phyloP scores from a whole-genome alignment of 2,888 invertebrate genomes.

The Harmothoe impar region DNA sequence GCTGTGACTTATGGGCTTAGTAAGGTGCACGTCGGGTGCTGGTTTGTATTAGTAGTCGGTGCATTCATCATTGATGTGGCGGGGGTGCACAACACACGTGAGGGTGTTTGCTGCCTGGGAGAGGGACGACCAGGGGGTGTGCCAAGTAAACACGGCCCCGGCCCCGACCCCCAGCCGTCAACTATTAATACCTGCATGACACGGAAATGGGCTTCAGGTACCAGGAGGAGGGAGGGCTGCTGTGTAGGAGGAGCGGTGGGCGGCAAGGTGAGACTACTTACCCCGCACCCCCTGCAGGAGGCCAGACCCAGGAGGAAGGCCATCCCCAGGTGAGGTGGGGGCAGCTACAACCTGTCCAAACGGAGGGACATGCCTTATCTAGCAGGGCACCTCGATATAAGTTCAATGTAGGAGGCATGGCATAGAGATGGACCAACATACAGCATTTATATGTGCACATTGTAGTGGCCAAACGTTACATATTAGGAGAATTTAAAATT shows the following conservation, averaged over 20 bases:
- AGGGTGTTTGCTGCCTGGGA: background rate
- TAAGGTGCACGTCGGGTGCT: background rate
- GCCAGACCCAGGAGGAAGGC: constrained; percentile 9
- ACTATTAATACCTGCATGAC: no score
- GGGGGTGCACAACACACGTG: background rate
- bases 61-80: constrained; percentile 38
- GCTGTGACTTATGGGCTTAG: no score
- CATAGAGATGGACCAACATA: no score
- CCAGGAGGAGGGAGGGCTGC: no score
- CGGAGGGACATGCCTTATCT: no score
- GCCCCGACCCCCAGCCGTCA: background rate
- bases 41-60: background rate
- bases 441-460: no score
- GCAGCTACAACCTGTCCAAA: background rate
- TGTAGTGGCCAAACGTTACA: no score
- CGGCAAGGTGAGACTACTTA: constrained; percentile 13
- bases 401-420: no score
- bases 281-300: background rate
- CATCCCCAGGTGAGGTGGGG: background rate
- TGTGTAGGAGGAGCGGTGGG: background rate
- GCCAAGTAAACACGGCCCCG: background rate
- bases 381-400: no score
- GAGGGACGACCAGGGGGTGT: background rate
- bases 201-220: no score
- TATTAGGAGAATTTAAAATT: no score